Evolutionary conservation across 1,140 invertebrate species (phyloP).

Genomic region (Diorhabda carinulata): DNA sequence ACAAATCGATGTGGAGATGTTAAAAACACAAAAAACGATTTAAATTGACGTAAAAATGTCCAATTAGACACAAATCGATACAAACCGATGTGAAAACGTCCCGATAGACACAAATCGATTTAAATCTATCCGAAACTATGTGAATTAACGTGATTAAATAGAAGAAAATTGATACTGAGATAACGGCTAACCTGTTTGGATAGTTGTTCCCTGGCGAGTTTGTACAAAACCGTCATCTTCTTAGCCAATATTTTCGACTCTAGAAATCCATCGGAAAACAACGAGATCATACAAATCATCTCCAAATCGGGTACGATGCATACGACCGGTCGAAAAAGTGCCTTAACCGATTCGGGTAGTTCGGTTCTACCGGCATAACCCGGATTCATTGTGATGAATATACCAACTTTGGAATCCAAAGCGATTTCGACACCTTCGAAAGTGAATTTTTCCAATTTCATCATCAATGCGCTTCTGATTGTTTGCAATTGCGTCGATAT

Average conservation of each 20-base stretch:
- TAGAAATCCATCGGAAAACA: constrained; percentile 87
- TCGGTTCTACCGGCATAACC: constrained; percentile 87
- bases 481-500: constrained; percentile 88
- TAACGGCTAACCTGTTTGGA: constrained; percentile 64
- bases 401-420: constrained; percentile 78
- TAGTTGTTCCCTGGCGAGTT: constrained; percentile 77
- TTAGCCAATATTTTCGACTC: constrained; percentile 83
- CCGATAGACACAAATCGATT: too few relatives aligned
- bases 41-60: too few relatives aligned
- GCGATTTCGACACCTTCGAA: constrained; percentile 82
- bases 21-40: too few relatives aligned
- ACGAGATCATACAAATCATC: constrained; percentile 85
- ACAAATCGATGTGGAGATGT: too few relatives aligned
- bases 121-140: too few relatives aligned
- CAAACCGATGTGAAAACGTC: too few relatives aligned
- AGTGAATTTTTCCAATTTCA: constrained; percentile 69
- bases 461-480: constrained; percentile 76
- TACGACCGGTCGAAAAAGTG: constrained; percentile 83
- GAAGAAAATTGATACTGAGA: too few relatives aligned
- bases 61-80: too few relatives aligned
- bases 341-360: constrained; percentile 86
- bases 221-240: constrained; percentile 89
- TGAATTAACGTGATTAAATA: too few relatives aligned
- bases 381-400: constrained; percentile 94
- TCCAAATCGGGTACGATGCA: constrained; percentile 86